phyloP scores from a whole-genome alignment of 64 coral and sea anemone genomes.

The Orbicella faveolata region DNA sequence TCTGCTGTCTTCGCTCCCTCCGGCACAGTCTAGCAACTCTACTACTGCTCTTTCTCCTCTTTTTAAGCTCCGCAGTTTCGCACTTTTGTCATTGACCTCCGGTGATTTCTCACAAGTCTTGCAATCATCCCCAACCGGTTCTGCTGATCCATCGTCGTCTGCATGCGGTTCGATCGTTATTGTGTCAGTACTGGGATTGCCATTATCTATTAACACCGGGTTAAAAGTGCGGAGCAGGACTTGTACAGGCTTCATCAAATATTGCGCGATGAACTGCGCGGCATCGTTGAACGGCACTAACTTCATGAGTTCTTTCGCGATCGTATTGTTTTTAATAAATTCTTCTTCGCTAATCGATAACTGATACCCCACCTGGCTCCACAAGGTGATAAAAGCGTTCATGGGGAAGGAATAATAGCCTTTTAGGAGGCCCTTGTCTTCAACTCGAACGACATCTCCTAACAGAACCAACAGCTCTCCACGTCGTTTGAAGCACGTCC shows the following conservation, averaged over 20 bases:
- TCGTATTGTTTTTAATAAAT: neutral
- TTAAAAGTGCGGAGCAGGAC: neutral
- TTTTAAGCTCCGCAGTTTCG: neutral
- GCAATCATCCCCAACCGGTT: neutral
- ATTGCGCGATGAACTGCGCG: neutral
- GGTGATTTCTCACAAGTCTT: neutral
- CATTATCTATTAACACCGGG: neutral
- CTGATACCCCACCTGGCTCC: neutral
- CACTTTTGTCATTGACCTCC: neutral
- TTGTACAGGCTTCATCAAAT: neutral
- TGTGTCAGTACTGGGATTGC: neutral
- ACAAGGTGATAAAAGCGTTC: slow-evolving; percentile 18
- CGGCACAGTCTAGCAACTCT: neutral
- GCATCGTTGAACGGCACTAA: slow-evolving; percentile 18
- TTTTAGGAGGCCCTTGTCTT: slow-evolving; percentile 6
- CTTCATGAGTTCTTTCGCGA: neutral
- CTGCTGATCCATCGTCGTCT: neutral
- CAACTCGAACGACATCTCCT: neutral
- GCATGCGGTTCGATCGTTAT: neutral
- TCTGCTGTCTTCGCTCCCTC: neutral
- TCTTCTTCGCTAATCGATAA: slow-evolving; percentile 14
- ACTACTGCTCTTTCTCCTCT: neutral
- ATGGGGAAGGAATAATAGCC: neutral
- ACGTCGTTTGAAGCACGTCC: slow-evolving; percentile 18
- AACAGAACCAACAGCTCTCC: slow-evolving; percentile 19